Evolutionary conservation across 2,888 invertebrate genomes (phyloP), one percentile per base, ranked within the genome.

Genomic region (Sinopyrophorus schimmeli): DNA sequence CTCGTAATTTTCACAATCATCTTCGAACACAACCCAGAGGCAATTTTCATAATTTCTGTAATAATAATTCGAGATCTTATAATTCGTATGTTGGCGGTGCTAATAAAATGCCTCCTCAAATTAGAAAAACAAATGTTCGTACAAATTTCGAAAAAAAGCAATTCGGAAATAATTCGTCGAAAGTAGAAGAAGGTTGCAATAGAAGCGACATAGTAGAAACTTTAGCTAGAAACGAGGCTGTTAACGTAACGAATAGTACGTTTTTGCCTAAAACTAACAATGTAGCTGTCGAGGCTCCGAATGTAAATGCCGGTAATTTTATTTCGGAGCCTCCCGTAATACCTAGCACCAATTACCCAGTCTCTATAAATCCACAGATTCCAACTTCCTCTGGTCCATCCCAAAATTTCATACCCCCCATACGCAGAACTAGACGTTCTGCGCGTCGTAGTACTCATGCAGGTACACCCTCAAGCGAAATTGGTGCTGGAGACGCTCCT

Each of bases 401-500:
- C 15, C 61, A 61, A 47, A 63, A 62, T 50, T 64, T 61, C 47
- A 56, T 55, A 9, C 61, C 63, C 21, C 61, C 63, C 2, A 28
- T 54, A 12, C 55, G 64, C 12, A 60, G 61, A 44, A 52, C 43
- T 28, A 53, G 54, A 20, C 44, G 58, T 6, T 52, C 51, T 26
- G 54, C 44, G 41, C 58, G 50, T 32, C 54, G 47, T 14, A 24
- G 3, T 15, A 30, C 37, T 1, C 27, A 38, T 9, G 24, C 28
- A n/a, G 32, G 32, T 20, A 10, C 37, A 51, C 49, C 47, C 18
- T 42, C 63, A 35, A 64, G 59, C 57, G 73, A 73, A 52, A 70
- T 72, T 27, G 74, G 73, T 6, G 73, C 73, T 6, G 73, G 73
- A 5, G 73, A 74, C 43, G 73, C 72, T 7, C 72, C 73, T 7